Percentiles rank a stretch among this genome's conserved stretches.
phyloP scores from a whole-genome alignment of 53 echinoderm and acorn worm species.

The Hippasteria phrygiana region DNA sequence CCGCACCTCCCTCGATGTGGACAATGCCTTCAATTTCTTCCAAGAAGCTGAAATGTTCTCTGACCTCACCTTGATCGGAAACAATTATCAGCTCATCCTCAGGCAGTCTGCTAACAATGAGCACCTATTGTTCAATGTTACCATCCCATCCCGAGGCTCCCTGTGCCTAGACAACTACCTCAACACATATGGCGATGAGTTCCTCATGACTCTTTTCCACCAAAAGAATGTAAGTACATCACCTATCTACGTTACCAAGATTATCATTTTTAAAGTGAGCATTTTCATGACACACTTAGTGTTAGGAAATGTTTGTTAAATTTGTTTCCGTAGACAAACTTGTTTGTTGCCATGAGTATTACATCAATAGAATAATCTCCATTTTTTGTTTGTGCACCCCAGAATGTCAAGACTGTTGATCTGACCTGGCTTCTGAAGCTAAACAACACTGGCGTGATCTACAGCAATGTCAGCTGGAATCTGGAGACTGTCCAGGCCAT shows the following conservation, averaged over 20 bases:
- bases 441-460: slow-evolving; percentile 92
- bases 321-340: no score
- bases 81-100: slow-evolving; percentile 26
- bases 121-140: slow-evolving; percentile 53
- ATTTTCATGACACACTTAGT: neutral
- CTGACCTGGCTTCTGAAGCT: slow-evolving; percentile 82
- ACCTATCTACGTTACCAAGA: no score
- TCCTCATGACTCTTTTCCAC: slow-evolving; percentile 72
- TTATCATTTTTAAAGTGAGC: no score
- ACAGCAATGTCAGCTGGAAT: slow-evolving; percentile 99
- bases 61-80: slow-evolving; percentile 18
- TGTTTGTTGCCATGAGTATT: neutral
- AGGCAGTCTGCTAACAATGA: slow-evolving; percentile 53
- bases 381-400: neutral
- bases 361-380: neutral
- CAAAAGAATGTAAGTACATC: slow-evolving; percentile 52
- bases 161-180: slow-evolving; percentile 58
- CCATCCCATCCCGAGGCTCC: slow-evolving; percentile 70
- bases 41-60: slow-evolving; percentile 54
- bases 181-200: slow-evolving; percentile 62
- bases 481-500: slow-evolving; percentile 78
- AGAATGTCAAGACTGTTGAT: slow-evolving; percentile 86
- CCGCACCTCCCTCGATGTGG: slow-evolving; percentile 32
- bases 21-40: slow-evolving; percentile 47
- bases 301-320: neutral